A percentile compares a stretch with the other conserved stretches of the same genome.
Conservation (phyloP, 2,797 vertebrate genomes). For the Paedocypris micromegethes region DNA sequence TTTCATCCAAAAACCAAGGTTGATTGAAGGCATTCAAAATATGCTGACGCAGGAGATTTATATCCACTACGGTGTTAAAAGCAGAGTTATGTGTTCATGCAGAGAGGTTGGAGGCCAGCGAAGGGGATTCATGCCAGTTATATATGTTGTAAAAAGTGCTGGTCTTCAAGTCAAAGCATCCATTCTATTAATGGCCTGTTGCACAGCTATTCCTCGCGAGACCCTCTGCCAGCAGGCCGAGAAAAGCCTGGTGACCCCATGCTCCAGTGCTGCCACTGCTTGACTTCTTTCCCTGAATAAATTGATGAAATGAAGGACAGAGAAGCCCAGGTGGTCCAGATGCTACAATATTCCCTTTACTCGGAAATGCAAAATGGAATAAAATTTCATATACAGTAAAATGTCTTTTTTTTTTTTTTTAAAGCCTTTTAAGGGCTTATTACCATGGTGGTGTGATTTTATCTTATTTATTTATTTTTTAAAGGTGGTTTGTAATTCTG, state of each 20-base stretch:
- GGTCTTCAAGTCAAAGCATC: constrained; percentile 35
- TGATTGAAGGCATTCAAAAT: background rate
- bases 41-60: constrained; percentile 13
- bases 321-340: too few species aligned
- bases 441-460: too few species aligned
- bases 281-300: background rate
- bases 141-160: constrained; percentile 35
- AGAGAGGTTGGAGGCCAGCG: constrained; percentile 26
- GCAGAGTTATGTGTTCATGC: background rate
- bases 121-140: constrained; percentile 22
- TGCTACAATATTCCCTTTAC: too few species aligned
- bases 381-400: too few species aligned
- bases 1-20: background rate
- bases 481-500: background rate
- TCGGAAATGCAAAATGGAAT: too few species aligned
- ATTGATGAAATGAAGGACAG: background rate
- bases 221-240: constrained; percentile 9
- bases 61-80: background rate
- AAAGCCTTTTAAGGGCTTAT: background rate
- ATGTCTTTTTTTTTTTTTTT: constrained; percentile 1
- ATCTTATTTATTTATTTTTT: too few species aligned
- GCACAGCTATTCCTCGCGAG: constrained; percentile 10
- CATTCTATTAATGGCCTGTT: constrained; percentile 31
- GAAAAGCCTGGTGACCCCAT: constrained; percentile 22
- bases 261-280: background rate